These are phyloP conservation scores for Oryzias woworae DNA, from an alignment of 2,113 vertebrate species.

Conservation along the genomic window DNA sequence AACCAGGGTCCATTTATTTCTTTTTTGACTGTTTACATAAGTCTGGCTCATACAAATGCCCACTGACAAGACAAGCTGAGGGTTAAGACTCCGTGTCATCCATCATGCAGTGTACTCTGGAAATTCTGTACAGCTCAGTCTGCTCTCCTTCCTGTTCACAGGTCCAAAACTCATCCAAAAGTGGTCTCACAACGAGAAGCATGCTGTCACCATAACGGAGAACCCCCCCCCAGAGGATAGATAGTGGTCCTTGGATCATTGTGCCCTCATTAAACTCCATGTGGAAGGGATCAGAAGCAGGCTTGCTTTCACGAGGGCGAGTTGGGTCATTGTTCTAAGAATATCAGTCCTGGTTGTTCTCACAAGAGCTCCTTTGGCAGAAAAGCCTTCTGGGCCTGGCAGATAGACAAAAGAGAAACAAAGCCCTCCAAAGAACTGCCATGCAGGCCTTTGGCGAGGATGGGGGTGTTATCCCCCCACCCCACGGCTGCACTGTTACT, in stretches of 20 bases:
- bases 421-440: slow-evolving; percentile 28
- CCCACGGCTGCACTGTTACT: slow-evolving; percentile 44
- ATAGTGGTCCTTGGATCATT: slow-evolving; percentile 39
- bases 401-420: slow-evolving; percentile 27
- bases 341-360: slow-evolving; percentile 26
- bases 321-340: slow-evolving; percentile 48
- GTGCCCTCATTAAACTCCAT: slow-evolving; percentile 60
- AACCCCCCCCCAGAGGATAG: slow-evolving; percentile 33
- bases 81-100: slow-evolving; percentile 31
- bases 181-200: slow-evolving; percentile 35
- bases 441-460: slow-evolving; percentile 27
- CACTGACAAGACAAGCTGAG: slow-evolving; percentile 13
- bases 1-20: no score
- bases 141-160: slow-evolving; percentile 30
- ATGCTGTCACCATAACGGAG: slow-evolving; percentile 51
- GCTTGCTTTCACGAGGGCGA: slow-evolving; percentile 39
- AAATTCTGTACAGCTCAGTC: slow-evolving; percentile 13
- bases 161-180: slow-evolving; percentile 56
- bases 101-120: slow-evolving; percentile 35
- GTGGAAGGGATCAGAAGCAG: slow-evolving; percentile 31
- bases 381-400: slow-evolving; percentile 21
- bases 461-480: slow-evolving; percentile 43
- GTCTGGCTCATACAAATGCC: slow-evolving; percentile 23
- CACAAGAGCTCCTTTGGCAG: slow-evolving; percentile 21
- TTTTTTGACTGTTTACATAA: slow-evolving; percentile 7